Base-by-base conservation (phyloP, 2,888 invertebrate genomes). In the Notocelia uddmanniana region DNA sequence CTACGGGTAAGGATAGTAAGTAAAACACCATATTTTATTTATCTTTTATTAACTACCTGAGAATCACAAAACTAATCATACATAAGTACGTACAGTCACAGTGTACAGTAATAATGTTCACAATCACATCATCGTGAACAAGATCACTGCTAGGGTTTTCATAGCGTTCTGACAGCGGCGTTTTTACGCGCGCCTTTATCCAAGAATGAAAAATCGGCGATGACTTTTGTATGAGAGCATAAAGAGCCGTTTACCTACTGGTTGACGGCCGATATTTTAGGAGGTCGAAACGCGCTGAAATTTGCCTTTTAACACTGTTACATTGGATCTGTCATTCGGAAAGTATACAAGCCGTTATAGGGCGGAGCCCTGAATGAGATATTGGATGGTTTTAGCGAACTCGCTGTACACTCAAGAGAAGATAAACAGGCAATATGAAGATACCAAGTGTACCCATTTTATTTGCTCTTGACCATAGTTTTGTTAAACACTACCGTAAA, bases 101-200 rank as follows among this genome's bases (percentile, higher is more conserved):
- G 41, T 66, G 52, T 73, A 78, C 89, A 92, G 88, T 81, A 76
- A 92, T 91, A 88, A 74, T 82, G 87, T 81, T 90, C 92, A 93
- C 92, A 92, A 92, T 85, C 68, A 48, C 6, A 71, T 58, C 70
- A 82, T 92, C 92, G 92, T 93, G 92, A 89, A 74, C 83, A 78
- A 77, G 83, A 92, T 92, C 76, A 85, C 86, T 92, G 88, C 31
- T 45, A 2, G 18, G 48, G 57, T 60, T 60, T 60, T 9, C 26
- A 48, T 23, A 26, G 23, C 60, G 45, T 60, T 60, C 45, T 45
- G 21, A 60, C 45, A n/a, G 23, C 23, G 23, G 21, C 31, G 9
- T 15, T 21, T n/a, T 41, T 10, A 23, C 59, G 41, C 41, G 9
- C 41, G 8, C 1, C n/a, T 6, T 45, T 45, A n/a, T n/a, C 15